A percentile compares a stretch with the other conserved stretches of the same genome.
Evolutionary conservation across 2,888 invertebrate species (phyloP).

Genomic region (Temnothorax ravouxi): DNA sequence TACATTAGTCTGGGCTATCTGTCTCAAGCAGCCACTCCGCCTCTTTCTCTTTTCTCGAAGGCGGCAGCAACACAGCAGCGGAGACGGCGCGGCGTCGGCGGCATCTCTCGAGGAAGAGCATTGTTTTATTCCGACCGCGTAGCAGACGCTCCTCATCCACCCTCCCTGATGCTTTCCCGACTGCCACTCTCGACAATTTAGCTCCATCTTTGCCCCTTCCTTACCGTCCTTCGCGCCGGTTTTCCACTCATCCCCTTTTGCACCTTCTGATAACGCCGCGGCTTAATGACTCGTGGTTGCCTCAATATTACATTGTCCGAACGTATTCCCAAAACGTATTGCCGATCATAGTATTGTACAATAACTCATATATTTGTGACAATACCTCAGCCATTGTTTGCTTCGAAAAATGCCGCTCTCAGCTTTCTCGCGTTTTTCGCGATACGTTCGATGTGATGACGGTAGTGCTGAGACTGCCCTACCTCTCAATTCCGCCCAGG

Average conservation of each 20-base stretch:
- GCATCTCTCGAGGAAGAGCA: constrained; percentile 84
- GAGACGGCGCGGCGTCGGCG: constrained; percentile 75
- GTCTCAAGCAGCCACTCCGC: constrained; percentile 85
- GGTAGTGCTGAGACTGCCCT: constrained; percentile 44
- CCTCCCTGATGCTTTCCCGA: constrained; percentile 74
- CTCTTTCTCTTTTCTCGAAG: constrained; percentile 74
- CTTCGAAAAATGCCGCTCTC: constrained; percentile 60
- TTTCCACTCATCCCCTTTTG: constrained; percentile 64
- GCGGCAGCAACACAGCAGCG: constrained; percentile 66
- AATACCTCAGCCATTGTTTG: neutral
- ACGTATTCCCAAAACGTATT: constrained; percentile 53
- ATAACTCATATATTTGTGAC: neutral
- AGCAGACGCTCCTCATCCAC: constrained; percentile 84
- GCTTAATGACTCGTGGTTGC: constrained; percentile 79
- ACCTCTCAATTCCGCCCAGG: neutral
- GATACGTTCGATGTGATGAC: constrained; percentile 65
- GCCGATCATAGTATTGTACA: neutral
- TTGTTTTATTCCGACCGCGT: constrained; percentile 86
- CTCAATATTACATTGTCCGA: constrained; percentile 80
- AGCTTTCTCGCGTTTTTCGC: constrained; percentile 50
- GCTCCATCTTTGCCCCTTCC: constrained; percentile 74
- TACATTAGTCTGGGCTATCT: constrained; percentile 75
- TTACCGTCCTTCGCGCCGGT: constrained; percentile 56
- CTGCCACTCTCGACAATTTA: constrained; percentile 84
- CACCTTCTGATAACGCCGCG: constrained; percentile 74